Evolutionary conservation across 2,797 vertebrate species (phyloP).

Genomic region (Fratercula arctica): DNA sequence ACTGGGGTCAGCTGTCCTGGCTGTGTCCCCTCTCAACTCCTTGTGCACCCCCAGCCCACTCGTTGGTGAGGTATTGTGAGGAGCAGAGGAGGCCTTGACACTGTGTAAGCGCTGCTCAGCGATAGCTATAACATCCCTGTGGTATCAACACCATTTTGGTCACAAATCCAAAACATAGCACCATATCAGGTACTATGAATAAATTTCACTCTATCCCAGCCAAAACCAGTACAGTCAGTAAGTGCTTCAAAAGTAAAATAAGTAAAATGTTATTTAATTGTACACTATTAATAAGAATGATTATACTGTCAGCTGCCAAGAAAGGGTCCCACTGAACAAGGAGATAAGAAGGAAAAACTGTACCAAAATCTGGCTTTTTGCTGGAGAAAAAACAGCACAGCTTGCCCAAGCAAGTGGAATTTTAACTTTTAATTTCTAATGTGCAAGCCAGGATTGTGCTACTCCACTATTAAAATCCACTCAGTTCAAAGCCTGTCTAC

Average conservation of each 20-base stretch:
- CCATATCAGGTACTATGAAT: neutral
- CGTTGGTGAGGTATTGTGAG: rapidly evolving
- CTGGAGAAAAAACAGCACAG: neutral
- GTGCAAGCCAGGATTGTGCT: neutral
- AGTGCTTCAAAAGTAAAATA: neutral
- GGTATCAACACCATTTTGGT: neutral
- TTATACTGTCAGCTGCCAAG: neutral
- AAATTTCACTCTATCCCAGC: neutral
- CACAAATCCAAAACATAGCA: neutral
- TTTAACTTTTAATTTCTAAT: neutral
- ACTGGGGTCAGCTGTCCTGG: neutral
- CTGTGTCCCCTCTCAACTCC: rapidly evolving
- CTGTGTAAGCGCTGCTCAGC: neutral
- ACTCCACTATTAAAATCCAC: neutral
- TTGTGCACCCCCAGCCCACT: rapidly evolving
- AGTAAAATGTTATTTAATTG: neutral
- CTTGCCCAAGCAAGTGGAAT: neutral
- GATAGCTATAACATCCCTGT: neutral
- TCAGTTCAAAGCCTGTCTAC: neutral
- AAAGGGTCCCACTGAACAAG: neutral
- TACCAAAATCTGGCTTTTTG: neutral
- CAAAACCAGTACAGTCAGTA: neutral
- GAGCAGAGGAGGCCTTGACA: neutral
- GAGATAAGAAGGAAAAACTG: neutral
- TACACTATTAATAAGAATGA: neutral